Evolutionary conservation across 2,113 vertebrate species (phyloP).

Genomic region (Hyperoodon ampullatus): DNA sequence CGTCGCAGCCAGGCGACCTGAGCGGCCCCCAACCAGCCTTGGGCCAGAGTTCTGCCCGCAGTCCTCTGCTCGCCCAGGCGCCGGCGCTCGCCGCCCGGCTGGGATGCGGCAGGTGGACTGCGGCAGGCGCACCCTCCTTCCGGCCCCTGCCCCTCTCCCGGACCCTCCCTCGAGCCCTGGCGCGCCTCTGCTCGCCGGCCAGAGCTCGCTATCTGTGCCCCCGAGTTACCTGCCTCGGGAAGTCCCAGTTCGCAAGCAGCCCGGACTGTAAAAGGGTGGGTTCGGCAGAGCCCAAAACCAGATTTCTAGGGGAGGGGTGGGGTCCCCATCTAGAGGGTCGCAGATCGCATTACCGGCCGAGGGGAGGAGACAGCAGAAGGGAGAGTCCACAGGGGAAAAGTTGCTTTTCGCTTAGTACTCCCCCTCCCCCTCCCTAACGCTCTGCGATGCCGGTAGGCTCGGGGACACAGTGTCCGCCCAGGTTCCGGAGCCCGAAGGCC

Average conservation of each 20-base stretch:
- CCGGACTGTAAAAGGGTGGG: not conserved
- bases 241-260: not conserved
- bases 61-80: not conserved
- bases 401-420: too few species aligned
- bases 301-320: constrained; percentile 62
- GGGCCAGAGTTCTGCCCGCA: not conserved
- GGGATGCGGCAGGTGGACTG: not conserved
- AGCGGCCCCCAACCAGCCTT: not conserved
- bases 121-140: not conserved
- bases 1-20: not conserved
- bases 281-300: not conserved
- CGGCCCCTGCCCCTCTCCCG: not conserved
- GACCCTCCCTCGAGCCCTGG: not conserved
- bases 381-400: not conserved
- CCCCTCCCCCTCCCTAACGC: too few species aligned
- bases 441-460: too few species aligned
- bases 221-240: constrained; percentile 39
- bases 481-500: too few species aligned
- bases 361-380: not conserved
- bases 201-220: not conserved
- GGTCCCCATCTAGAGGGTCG: constrained; percentile 8
- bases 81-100: not conserved
- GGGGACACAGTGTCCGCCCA: too few species aligned
- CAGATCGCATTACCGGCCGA: not conserved
- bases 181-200: not conserved